Evolutionary conservation across 2,888 invertebrate genomes (phyloP).

Genomic region (Sarcophaga rosellei): DNA sequence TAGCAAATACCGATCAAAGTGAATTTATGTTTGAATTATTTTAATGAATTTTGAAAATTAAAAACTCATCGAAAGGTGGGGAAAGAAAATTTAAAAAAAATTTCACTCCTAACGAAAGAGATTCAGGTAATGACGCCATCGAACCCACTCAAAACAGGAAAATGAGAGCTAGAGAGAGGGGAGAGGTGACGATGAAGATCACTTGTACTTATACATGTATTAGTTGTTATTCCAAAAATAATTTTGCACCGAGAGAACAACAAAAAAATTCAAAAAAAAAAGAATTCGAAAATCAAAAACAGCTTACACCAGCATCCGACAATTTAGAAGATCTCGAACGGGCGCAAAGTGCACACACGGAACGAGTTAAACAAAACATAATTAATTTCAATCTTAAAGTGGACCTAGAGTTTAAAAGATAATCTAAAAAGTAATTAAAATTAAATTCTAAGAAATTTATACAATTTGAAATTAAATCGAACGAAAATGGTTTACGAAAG

Average conservation of each 20-base stretch:
- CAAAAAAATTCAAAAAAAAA: conserved; percentile 9
- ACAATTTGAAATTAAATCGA: conserved; percentile 65
- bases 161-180: not conserved
- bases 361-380: conserved; percentile 74
- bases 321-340: conserved; percentile 81
- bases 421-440: conserved; percentile 48
- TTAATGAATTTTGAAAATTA: too few relatives aligned
- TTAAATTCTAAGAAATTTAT: conserved; percentile 19
- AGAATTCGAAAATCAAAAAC: conserved; percentile 76
- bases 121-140: not conserved
- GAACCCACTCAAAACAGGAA: not conserved
- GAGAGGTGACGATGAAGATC: not conserved
- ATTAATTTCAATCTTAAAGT: conserved; percentile 48
- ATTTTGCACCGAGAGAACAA: conserved; percentile 75
- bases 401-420: conserved; percentile 68
- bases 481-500: conserved; percentile 94
- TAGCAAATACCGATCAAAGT: not conserved
- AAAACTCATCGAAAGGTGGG: too few relatives aligned
- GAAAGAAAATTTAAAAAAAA: not conserved
- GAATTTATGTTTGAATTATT: too few relatives aligned
- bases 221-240: conserved; percentile 80
- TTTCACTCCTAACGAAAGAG: not conserved
- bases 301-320: conserved; percentile 71
- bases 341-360: conserved; percentile 79
- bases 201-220: conserved; percentile 54